Base-by-base conservation (phyloP, 2,797 vertebrate species). In the Xenentodon cancila region DNA sequence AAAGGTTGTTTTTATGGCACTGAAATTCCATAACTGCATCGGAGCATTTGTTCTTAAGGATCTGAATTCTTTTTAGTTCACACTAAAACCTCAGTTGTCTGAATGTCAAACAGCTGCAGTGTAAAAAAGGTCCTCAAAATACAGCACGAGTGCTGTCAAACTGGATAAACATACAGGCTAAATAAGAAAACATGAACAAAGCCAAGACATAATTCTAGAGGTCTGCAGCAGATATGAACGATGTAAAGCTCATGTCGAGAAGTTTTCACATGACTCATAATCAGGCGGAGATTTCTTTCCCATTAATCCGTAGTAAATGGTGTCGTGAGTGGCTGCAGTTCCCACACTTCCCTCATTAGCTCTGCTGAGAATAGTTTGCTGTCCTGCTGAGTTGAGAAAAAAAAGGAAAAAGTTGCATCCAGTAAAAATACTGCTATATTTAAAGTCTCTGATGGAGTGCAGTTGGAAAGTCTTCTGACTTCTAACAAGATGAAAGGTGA, bases 371-470 rank as follows among this genome's bases (percentile, higher is more conserved):
- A 53, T 11, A 7, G 43, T 47, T 43, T 27, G 30, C 44, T 17
- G 53, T 25, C 56, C 34, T 34, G 56, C 27, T 45, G 61, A 40
- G 48, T 34, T 0, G 19, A 47, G 20, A 2, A 20, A 20, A n/a
- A 44, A 55, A 9, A n/a, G 21, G 21, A n/a, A 43, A 20, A 30
- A 22, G n/a, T 18, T 18, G 59, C 42, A 34, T 70, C 42, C 70
- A 70, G 62, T 40, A 52, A 52, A 4, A 70, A 40, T 67, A 63
- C 44, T 50, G 27, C 9, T 18, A 6, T 57, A 57, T 71, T 64
- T 60, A 52, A 43, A 37, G 58, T 27, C 27, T n/a, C 64, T 64
- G 51, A 71, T 3, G 54, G 53, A 59, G 66, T 3, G 9, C 43
- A 1, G 20, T 34, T 56, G 55, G 46, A 63, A 16, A 64, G 21